A percentile compares a stretch with the other conserved stretches of the same genome.
Conservation (phyloP, 2,113 vertebrate genomes). For the Sinosuthora webbiana region DNA sequence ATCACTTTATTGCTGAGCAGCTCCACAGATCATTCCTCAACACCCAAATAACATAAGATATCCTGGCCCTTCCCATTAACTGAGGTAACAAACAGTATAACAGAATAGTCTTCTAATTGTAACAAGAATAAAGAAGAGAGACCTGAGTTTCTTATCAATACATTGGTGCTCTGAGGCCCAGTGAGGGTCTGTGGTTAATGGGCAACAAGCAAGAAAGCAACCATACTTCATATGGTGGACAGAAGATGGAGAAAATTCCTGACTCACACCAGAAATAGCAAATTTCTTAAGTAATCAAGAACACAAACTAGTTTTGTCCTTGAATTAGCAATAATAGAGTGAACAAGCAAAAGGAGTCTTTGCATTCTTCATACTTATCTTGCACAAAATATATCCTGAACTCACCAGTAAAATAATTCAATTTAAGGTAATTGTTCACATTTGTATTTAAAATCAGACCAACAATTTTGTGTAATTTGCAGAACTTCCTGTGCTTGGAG, state of each 20-base stretch:
- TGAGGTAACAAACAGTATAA: background rate
- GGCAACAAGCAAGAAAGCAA: background rate
- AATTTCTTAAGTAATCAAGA: background rate
- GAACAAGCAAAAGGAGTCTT: background rate
- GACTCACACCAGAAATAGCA: background rate
- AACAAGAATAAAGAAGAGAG: background rate
- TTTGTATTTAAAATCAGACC: background rate
- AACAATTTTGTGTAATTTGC: background rate
- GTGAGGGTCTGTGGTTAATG: background rate
- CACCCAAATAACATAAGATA: background rate
- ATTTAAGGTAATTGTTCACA: background rate
- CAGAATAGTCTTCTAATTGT: background rate
- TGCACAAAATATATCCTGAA: background rate
- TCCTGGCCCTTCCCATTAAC: background rate
- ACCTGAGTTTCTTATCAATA: background rate
- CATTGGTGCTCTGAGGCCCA: background rate
- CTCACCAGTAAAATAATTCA: background rate
- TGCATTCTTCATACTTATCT: background rate
- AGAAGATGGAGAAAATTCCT: background rate
- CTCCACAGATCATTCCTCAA: background rate
- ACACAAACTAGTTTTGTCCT: background rate
- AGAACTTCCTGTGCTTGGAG: background rate
- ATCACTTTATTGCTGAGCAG: background rate
- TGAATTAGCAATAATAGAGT: background rate
- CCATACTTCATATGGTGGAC: background rate